phyloP scores from a whole-genome alignment of 2,888 invertebrate genomes.

The Silvanus unidentatus region DNA sequence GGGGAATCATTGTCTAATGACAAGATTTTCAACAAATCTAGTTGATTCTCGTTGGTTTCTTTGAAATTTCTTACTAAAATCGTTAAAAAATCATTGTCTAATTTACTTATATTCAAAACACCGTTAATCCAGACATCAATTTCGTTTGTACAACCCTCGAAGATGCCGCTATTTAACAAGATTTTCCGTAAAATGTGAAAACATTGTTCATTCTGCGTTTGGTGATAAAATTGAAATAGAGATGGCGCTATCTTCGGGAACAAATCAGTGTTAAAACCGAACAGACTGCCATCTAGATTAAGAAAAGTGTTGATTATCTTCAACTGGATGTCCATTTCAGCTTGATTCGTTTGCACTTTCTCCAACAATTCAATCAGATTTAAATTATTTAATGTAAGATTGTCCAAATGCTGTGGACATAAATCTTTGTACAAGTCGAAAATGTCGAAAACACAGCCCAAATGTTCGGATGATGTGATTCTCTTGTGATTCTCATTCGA shows the following conservation, averaged over 20 bases:
- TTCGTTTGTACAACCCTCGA: conserved; percentile 59
- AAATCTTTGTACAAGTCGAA: conserved; percentile 51
- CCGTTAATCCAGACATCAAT: conserved; percentile 57
- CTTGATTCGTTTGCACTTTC: no score
- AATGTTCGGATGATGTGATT: conserved; percentile 27
- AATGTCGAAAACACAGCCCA: conserved; percentile 50
- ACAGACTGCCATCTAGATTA: conserved; percentile 37
- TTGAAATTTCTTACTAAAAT: no score
- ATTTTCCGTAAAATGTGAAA: conserved; percentile 47
- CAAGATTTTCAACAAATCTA: neutral
- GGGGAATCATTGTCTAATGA: no score
- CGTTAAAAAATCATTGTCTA: conserved; percentile 18
- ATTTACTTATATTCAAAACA: conserved; percentile 30
- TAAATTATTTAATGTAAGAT: conserved; percentile 18
- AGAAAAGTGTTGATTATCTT: conserved; percentile 45
- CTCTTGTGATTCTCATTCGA: no score
- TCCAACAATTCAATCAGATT: conserved; percentile 22
- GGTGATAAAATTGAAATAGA: conserved; percentile 45
- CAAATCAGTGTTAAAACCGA: conserved; percentile 32
- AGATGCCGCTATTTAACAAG: conserved; percentile 58
- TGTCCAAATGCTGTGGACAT: conserved; percentile 51
- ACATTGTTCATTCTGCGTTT: conserved; percentile 37
- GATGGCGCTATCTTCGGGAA: conserved; percentile 28
- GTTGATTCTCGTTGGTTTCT: neutral
- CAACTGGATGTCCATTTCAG: conserved; percentile 33